Conservation (phyloP, 1,140 invertebrate species). For the Conopomorpha cramerella region DNA sequence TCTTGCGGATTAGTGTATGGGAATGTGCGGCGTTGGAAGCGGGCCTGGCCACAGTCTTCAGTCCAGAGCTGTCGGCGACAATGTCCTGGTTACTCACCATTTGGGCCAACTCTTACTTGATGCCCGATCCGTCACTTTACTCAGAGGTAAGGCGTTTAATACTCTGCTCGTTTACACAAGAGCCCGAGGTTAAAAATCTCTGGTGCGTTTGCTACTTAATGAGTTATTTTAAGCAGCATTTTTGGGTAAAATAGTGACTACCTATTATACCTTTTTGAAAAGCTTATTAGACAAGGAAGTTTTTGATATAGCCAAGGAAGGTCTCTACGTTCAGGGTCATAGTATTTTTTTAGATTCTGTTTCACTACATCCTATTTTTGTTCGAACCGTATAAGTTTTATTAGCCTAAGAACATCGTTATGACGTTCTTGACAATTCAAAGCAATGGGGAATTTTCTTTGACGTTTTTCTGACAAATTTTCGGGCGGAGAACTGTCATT, state of each 20-base stretch:
- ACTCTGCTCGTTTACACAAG: too few relatives aligned
- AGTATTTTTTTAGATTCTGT: too few relatives aligned
- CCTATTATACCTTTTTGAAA: background rate
- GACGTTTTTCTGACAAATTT: too few relatives aligned
- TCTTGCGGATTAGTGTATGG: conserved; percentile 36
- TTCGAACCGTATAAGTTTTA: too few relatives aligned
- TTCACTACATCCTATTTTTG: too few relatives aligned
- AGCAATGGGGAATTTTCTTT: too few relatives aligned
- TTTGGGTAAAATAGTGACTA: background rate
- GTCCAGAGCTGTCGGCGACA: conserved; percentile 79
- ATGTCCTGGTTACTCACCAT: conserved; percentile 81
- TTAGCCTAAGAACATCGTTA: too few relatives aligned
- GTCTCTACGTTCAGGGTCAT: background rate
- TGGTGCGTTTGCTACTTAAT: too few relatives aligned
- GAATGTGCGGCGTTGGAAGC: conserved; percentile 53
- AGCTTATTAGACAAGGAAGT: background rate
- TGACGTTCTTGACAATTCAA: too few relatives aligned
- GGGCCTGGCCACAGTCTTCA: conserved; percentile 63
- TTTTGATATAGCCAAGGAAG: too few relatives aligned
- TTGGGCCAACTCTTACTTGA: conserved; percentile 77
- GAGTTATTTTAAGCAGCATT: conserved; percentile 4
- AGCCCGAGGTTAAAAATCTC: too few relatives aligned
- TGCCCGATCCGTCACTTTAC: conserved; percentile 72
- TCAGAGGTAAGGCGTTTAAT: conserved; percentile 59
- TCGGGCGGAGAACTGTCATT: too few relatives aligned